A percentile compares a stretch with the other conserved stretches of the same genome.
phyloP scores from a whole-genome alignment of 2,113 vertebrate species.

The Dasypus novemcinctus region DNA sequence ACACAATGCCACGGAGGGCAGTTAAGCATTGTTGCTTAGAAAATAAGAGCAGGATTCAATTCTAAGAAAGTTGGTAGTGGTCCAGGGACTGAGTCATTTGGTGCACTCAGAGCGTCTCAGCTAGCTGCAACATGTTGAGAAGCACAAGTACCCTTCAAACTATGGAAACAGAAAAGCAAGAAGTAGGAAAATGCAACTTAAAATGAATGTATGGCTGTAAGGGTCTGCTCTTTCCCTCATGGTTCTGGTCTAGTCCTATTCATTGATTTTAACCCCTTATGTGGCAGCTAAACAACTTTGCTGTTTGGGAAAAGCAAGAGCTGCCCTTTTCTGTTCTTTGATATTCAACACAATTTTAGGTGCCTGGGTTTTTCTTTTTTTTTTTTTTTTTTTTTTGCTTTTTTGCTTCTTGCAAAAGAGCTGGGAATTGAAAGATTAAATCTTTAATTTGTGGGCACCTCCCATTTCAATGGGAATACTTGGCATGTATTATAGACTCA shows the following conservation, averaged over 20 bases:
- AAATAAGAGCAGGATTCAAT: slow-evolving; percentile 77
- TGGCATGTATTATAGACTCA: slow-evolving; percentile 73
- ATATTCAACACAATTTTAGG: slow-evolving; percentile 30
- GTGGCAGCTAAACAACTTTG: neutral
- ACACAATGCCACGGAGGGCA: slow-evolving; percentile 80
- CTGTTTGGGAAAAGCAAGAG: neutral
- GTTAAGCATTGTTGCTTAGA: slow-evolving; percentile 81
- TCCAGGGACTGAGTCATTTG: slow-evolving; percentile 85
- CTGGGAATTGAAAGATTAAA: slow-evolving; percentile 71
- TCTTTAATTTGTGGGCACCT: slow-evolving; percentile 73
- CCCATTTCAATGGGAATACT: slow-evolving; percentile 80
- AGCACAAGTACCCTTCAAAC: slow-evolving; percentile 46
- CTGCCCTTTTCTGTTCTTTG: neutral
- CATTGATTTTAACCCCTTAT: neutral
- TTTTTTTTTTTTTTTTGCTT: neutral
- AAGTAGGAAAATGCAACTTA: slow-evolving; percentile 73
- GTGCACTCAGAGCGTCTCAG: slow-evolving; percentile 78
- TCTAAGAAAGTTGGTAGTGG: slow-evolving; percentile 79
- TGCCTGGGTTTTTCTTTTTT: neutral
- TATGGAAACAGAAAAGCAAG: slow-evolving; percentile 56
- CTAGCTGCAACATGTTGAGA: slow-evolving; percentile 81
- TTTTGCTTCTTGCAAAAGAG: slow-evolving; percentile 59
- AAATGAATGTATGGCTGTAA: slow-evolving; percentile 74
- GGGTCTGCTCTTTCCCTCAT: slow-evolving; percentile 62
- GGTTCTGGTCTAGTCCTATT: neutral